phyloP scores from a whole-genome alignment of 2,888 invertebrate genomes.

The Eupsilia transversa region DNA sequence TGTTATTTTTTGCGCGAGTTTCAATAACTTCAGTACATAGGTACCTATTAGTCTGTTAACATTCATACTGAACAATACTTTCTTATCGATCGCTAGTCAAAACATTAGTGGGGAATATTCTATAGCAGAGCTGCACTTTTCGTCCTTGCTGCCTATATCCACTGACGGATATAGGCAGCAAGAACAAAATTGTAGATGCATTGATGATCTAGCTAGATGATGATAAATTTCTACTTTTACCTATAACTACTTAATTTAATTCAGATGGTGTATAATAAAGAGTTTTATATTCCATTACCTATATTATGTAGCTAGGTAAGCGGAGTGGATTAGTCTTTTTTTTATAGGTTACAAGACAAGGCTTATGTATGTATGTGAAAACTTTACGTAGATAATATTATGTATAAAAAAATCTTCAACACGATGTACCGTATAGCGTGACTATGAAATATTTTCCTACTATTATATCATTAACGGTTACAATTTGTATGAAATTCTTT shows the following conservation, averaged over 20 bases:
- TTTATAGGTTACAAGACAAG: no score
- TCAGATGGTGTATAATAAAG: no score
- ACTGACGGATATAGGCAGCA: no score
- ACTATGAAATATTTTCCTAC: conserved; percentile 57
- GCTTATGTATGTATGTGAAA: no score
- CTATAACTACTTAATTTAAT: no score
- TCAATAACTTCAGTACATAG: not conserved
- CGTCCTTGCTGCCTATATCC: not conserved
- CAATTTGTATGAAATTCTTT: conserved; percentile 55
- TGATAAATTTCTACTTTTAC: not conserved
- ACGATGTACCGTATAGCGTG: conserved; percentile 48
- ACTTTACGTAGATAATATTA: not conserved
- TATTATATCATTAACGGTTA: conserved; percentile 51
- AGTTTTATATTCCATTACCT: no score
- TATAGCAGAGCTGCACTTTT: not conserved
- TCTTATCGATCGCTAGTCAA: conserved; percentile 25
- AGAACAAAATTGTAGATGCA: not conserved
- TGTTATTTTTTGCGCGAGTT: not conserved
- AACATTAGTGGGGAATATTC: conserved; percentile 11
- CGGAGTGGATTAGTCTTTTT: no score
- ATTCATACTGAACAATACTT: not conserved
- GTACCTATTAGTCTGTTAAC: not conserved
- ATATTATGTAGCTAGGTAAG: no score
- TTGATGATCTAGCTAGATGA: not conserved
- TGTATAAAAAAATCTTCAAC: conserved; percentile 34